These are phyloP conservation scores for Sphecodes monilicornis DNA, from an alignment of 2,888 invertebrate genomes.

Conservation along the genomic window DNA sequence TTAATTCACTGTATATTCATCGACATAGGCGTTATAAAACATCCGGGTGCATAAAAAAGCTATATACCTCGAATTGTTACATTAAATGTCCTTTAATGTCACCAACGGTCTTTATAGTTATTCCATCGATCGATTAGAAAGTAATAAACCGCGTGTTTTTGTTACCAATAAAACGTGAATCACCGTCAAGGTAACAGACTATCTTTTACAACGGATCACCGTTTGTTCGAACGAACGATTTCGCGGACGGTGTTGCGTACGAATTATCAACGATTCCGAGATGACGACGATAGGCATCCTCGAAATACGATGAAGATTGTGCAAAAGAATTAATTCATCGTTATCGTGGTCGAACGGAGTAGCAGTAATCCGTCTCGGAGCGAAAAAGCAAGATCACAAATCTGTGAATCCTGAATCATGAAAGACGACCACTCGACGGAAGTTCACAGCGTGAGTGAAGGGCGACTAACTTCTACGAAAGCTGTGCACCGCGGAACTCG, in stretches of 20 bases:
- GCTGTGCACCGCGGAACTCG: constrained; percentile 3
- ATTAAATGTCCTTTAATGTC: not conserved
- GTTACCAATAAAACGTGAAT: not conserved
- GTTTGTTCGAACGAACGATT: not conserved
- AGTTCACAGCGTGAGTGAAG: constrained; percentile 10
- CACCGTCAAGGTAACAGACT: not conserved
- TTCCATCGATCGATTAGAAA: constrained; percentile 7
- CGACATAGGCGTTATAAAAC: not conserved
- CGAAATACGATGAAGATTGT: not conserved
- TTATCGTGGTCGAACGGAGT: constrained; percentile 9
- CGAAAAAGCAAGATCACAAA: constrained; percentile 9
- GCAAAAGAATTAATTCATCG: not conserved
- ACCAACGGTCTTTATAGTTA: not conserved
- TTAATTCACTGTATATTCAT: not conserved
- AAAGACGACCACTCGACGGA: constrained; percentile 9
- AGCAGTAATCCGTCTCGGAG: constrained; percentile 38
- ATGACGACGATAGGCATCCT: not conserved
- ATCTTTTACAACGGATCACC: not conserved
- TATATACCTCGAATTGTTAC: not conserved
- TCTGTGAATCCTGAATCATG: not conserved
- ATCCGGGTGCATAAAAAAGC: not conserved
- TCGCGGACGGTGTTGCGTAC: not conserved
- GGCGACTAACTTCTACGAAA: constrained; percentile 10
- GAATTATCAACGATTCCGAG: not conserved
- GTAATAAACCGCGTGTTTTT: not conserved